A percentile compares a stretch with the other conserved stretches of the same genome.
phyloP scores from a whole-genome alignment of 2,888 invertebrate species.

The Drosophila eohydei region DNA sequence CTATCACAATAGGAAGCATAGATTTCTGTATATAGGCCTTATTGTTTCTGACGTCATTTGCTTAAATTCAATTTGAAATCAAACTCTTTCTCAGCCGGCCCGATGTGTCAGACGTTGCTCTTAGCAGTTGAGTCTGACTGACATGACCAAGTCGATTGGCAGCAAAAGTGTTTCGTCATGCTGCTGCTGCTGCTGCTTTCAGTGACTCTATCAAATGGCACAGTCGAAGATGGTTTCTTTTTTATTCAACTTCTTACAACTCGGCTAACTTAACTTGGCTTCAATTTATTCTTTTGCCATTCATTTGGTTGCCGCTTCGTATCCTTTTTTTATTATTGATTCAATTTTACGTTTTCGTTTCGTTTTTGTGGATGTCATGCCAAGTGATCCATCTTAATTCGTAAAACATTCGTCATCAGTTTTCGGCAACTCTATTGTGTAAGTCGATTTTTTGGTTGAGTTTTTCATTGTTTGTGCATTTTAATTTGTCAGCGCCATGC shows the following conservation, averaged over 20 bases:
- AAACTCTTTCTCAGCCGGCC: constrained; percentile 65
- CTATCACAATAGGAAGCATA: constrained; percentile 30
- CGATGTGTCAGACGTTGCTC: constrained; percentile 29
- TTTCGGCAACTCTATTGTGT: constrained; percentile 64
- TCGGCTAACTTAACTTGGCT: constrained; percentile 27
- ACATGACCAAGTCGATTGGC: constrained; percentile 72
- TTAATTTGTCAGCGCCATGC: constrained; percentile 73
- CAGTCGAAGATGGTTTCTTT: constrained; percentile 50
- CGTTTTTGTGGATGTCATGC: constrained; percentile 76
- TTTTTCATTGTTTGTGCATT: constrained; percentile 60
- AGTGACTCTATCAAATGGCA: constrained; percentile 65
- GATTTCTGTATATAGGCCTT: constrained; percentile 13
- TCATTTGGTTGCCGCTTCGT: constrained; percentile 34
- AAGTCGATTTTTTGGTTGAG: constrained; percentile 47
- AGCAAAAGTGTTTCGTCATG: constrained; percentile 71
- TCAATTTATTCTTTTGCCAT: constrained; percentile 34
- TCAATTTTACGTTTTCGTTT: constrained; percentile 25
- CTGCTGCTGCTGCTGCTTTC: constrained; percentile 47
- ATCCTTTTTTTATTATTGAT: constrained; percentile 46
- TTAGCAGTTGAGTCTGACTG: constrained; percentile 58
- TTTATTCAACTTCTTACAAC: constrained; percentile 36
- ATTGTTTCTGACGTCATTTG: constrained; percentile 73
- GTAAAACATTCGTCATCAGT: constrained; percentile 78
- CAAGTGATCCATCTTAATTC: constrained; percentile 84
- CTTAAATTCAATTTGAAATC: constrained; percentile 74